These are phyloP conservation scores for Dinoponera quadriceps DNA, from an alignment of 1,140 invertebrate genomes.

Conservation along the genomic window DNA sequence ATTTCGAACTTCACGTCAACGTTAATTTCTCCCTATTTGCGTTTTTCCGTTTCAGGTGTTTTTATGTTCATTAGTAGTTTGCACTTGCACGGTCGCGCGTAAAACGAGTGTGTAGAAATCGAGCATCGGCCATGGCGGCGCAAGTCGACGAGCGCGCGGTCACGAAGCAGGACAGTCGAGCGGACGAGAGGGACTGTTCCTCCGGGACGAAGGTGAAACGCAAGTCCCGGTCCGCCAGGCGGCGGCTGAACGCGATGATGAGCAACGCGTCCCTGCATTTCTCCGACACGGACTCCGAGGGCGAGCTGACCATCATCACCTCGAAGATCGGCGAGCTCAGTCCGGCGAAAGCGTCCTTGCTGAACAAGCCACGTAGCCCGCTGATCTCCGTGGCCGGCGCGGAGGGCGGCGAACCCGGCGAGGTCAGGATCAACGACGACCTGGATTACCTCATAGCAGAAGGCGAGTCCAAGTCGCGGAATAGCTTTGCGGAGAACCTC, in stretches of 20 bases:
- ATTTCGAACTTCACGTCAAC: conserved; percentile 14
- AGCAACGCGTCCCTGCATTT: conserved; percentile 83
- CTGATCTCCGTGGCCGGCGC: conserved; percentile 78
- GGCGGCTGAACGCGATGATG: conserved; percentile 81
- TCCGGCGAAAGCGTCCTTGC: not conserved
- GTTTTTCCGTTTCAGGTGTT: conserved; percentile 73
- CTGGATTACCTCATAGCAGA: conserved; percentile 64
- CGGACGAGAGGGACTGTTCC: not conserved
- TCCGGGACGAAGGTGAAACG: conserved; percentile 78
- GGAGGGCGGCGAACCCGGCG: conserved; percentile 64
- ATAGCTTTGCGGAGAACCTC: conserved; percentile 78
- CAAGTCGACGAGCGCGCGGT: not conserved
- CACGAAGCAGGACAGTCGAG: not conserved
- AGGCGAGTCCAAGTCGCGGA: conserved; percentile 56
- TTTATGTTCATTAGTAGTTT: conserved; percentile 73
- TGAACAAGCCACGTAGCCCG: conserved; percentile 62
- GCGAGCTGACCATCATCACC: conserved; percentile 77
- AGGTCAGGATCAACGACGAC: conserved; percentile 30
- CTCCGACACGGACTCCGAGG: conserved; percentile 84
- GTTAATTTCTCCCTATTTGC: conserved; percentile 56
- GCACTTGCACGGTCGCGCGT: conserved; percentile 36
- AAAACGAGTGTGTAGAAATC: conserved; percentile 30
- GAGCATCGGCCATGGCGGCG: conserved; percentile 49
- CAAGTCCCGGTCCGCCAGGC: conserved; percentile 80
- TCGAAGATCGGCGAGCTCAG: conserved; percentile 58